These are phyloP conservation scores for Betta splendens DNA, from an alignment of 2,797 vertebrate species.

Conservation along the genomic window DNA sequence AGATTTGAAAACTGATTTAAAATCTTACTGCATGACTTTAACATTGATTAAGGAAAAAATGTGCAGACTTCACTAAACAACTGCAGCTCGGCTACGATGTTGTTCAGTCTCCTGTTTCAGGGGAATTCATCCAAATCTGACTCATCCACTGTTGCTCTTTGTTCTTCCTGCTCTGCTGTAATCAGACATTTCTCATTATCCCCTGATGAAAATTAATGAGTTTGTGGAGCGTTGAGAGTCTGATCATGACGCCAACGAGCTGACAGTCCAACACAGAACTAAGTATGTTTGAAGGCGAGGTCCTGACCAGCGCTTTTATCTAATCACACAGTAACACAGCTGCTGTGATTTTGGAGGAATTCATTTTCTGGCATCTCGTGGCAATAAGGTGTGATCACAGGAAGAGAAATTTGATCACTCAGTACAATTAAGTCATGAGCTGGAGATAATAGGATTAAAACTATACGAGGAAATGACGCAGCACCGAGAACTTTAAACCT, in stretches of 20 bases:
- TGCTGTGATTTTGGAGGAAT: slow-evolving; percentile 26
- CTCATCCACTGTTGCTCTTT: not conserved
- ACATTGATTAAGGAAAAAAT: not conserved
- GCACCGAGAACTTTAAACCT: not conserved
- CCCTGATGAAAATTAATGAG: slow-evolving; percentile 27
- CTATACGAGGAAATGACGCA: slow-evolving; percentile 21
- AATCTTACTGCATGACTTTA: not conserved
- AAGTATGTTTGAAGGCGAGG: slow-evolving; percentile 29
- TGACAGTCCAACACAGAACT: not conserved
- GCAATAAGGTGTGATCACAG: slow-evolving; percentile 48
- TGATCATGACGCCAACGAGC: slow-evolving; percentile 3
- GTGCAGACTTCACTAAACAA: no score
- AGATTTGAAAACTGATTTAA: not conserved
- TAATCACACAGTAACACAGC: slow-evolving; percentile 24
- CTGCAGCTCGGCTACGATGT: no score
- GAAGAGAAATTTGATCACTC: slow-evolving; percentile 49
- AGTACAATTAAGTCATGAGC: slow-evolving; percentile 46
- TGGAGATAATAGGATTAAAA: slow-evolving; percentile 34
- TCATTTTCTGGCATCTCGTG: slow-evolving; percentile 42
- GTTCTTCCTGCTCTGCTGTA: slow-evolving; percentile 21
- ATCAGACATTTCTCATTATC: slow-evolving; percentile 26
- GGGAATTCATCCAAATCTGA: not conserved
- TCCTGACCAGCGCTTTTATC: slow-evolving; percentile 31
- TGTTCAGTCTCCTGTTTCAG: no score
- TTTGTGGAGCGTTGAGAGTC: slow-evolving; percentile 8